Percentiles rank a stretch among this genome's conserved stretches.
Conservation (phyloP, 2,888 invertebrate species). For the Loripinus fragilis region DNA sequence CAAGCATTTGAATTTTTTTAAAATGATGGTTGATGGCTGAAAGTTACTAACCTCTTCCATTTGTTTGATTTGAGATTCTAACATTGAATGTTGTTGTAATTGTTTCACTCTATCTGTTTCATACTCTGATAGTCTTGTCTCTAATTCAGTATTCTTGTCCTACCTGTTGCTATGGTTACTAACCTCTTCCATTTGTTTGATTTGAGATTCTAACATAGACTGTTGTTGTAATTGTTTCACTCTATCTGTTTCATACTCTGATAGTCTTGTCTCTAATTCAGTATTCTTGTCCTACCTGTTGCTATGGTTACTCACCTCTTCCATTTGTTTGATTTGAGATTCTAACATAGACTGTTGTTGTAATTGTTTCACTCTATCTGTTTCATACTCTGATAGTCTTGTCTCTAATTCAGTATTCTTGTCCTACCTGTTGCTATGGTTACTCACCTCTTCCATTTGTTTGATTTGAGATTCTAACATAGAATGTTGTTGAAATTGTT, state of each 20-base stretch:
- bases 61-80: slow-evolving; percentile 67
- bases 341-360: slow-evolving; percentile 71
- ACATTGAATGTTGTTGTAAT: slow-evolving; percentile 66
- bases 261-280: slow-evolving; percentile 58
- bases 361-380: slow-evolving; percentile 66
- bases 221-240: slow-evolving; percentile 65
- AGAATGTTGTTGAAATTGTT: slow-evolving; percentile 64
- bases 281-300: slow-evolving; percentile 59
- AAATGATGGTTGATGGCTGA: no score
- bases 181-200: slow-evolving; percentile 67
- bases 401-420: slow-evolving; percentile 55
- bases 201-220: slow-evolving; percentile 69
- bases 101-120: slow-evolving; percentile 71
- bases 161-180: slow-evolving; percentile 27
- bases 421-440: no score
- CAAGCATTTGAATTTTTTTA: no score
- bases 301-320: no score
- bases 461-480: slow-evolving; percentile 68
- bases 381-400: slow-evolving; percentile 69
- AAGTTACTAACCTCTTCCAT: slow-evolving; percentile 64
- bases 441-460: slow-evolving; percentile 69
- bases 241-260: slow-evolving; percentile 72
- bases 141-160: slow-evolving; percentile 57
- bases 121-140: slow-evolving; percentile 65
- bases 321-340: slow-evolving; percentile 63